Conservation (phyloP, 2,888 invertebrate species). For the Drosophila falleni region DNA sequence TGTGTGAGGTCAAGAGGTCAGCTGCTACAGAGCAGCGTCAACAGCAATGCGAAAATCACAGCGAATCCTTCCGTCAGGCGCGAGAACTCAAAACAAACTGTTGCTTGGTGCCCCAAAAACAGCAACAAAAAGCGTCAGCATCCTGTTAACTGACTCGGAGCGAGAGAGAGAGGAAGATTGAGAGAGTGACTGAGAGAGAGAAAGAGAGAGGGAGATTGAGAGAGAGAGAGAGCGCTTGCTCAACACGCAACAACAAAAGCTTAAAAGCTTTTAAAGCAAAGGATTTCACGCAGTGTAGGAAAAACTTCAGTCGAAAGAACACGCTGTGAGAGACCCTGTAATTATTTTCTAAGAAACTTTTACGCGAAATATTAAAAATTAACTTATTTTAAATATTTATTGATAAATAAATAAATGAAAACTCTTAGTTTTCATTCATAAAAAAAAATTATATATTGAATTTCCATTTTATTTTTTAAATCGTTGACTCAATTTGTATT, state of each 20-base stretch:
- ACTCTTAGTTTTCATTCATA: too few species aligned
- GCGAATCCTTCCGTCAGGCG: slow-evolving; percentile 60
- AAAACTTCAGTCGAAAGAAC: neutral
- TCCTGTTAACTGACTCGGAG: slow-evolving; percentile 12
- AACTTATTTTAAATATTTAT: too few species aligned
- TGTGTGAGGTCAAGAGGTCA: slow-evolving; percentile 22
- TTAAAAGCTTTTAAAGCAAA: slow-evolving; percentile 65
- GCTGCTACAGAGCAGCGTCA: slow-evolving; percentile 1
- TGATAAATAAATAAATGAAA: too few species aligned
- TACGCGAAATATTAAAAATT: too few species aligned
- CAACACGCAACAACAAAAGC: slow-evolving; percentile 44
- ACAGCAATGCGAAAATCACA: slow-evolving; percentile 5
- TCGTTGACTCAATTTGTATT: too few species aligned
- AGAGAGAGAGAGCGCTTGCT: slow-evolving; percentile 16
- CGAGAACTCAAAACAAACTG: slow-evolving; percentile 79
- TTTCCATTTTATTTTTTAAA: too few species aligned
- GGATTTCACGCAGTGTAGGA: slow-evolving; percentile 64
- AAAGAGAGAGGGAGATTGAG: slow-evolving; percentile 8
- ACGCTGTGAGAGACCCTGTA: neutral
- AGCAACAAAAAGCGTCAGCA: slow-evolving; percentile 36
- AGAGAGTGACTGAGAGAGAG: slow-evolving; percentile 1
- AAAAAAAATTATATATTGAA: too few species aligned
- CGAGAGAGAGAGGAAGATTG: slow-evolving; percentile 10
- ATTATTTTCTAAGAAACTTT: too few species aligned
- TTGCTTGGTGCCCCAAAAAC: slow-evolving; percentile 59